Evolutionary conservation across 2,888 invertebrate genomes (phyloP).

Genomic region (Agrochola litura): DNA sequence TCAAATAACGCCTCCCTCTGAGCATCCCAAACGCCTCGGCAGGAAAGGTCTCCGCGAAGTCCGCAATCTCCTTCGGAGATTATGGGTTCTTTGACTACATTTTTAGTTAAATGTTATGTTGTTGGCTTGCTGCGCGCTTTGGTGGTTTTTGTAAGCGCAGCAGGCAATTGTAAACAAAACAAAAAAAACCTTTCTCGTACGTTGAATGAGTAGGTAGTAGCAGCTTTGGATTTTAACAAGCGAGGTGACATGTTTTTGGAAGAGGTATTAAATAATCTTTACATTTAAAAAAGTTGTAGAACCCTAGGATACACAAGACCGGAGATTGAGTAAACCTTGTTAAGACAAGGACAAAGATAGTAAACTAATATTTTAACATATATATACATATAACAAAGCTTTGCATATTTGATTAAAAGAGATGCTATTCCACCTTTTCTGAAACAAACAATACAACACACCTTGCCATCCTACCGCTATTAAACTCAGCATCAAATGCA

Average conservation of each 20-base stretch:
- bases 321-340: background rate
- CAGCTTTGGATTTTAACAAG: too few species aligned
- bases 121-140: too few species aligned
- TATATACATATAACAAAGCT: too few species aligned
- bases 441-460: slow-evolving; percentile 3
- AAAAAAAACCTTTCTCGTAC: background rate
- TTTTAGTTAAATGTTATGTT: too few species aligned
- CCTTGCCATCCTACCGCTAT: slow-evolving; percentile 16
- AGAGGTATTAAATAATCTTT: too few species aligned
- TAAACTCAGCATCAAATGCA: slow-evolving; percentile 26
- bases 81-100: too few species aligned
- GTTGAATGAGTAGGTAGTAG: background rate
- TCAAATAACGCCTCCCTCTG: too few species aligned
- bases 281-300: background rate
- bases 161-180: too few species aligned
- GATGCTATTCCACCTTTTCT: background rate
- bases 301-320: background rate
- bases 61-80: too few species aligned
- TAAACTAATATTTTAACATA: background rate
- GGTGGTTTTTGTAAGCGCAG: too few species aligned
- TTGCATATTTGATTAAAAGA: background rate
- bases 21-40: too few species aligned
- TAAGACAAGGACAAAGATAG: background rate
- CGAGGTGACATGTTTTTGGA: background rate
- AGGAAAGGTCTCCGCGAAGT: too few species aligned